phyloP scores from a whole-genome alignment of 2,113 vertebrate genomes.

The Trochalopteron elliotii region DNA sequence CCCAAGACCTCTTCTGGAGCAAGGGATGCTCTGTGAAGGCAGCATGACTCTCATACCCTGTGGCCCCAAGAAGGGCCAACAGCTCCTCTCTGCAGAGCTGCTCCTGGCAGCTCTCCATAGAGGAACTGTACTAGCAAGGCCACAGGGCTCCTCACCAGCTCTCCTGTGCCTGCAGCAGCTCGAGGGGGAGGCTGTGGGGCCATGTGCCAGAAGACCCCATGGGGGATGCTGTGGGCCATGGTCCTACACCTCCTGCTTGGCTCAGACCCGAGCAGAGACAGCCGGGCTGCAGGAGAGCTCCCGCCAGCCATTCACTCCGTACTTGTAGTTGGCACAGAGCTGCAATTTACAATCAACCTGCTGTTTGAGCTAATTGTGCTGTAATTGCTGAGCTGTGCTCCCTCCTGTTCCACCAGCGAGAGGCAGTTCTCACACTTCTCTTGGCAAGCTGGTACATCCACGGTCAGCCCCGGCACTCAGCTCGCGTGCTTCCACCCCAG shows the following conservation, averaged over 20 bases:
- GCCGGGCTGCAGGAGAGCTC: neutral
- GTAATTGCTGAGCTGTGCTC: conserved; percentile 56
- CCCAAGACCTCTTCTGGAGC: neutral
- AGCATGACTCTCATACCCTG: rapidly evolving
- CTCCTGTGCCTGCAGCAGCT: neutral
- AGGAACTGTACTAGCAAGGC: neutral
- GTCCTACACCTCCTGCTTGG: neutral
- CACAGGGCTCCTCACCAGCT: neutral
- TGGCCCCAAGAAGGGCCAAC: neutral
- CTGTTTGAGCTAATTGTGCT: conserved; percentile 62
- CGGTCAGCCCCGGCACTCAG: rapidly evolving
- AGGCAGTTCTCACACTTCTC: neutral
- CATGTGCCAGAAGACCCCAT: neutral
- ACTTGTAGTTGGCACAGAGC: conserved; percentile 38
- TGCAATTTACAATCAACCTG: conserved; percentile 62
- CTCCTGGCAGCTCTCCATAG: neutral
- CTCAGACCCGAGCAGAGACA: neutral
- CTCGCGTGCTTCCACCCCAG: neutral
- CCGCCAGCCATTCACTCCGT: neutral
- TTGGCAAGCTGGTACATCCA: neutral
- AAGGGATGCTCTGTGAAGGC: neutral
- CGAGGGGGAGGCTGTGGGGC: neutral
- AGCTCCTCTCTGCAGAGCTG: neutral
- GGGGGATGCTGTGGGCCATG: neutral
- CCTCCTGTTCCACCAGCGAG: conserved; percentile 22